These are phyloP conservation scores for Serrognathus titanus DNA, from an alignment of 2,888 invertebrate genomes.

Conservation along the genomic window DNA sequence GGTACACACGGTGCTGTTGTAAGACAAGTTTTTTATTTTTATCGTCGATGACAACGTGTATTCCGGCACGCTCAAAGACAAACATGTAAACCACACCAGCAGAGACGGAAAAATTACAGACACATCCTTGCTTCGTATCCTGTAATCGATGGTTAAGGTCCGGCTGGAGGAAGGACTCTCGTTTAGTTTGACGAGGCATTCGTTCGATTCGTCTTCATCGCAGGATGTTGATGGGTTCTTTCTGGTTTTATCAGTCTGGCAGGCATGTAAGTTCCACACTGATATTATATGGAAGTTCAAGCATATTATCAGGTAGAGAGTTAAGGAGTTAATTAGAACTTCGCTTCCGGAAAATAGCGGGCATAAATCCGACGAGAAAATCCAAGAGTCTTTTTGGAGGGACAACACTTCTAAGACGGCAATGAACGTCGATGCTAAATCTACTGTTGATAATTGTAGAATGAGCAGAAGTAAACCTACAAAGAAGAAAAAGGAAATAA, in stretches of 20 bases:
- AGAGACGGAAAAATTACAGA: constrained; percentile 54
- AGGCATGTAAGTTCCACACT: constrained; percentile 53
- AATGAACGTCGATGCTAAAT: constrained; percentile 50
- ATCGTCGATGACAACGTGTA: constrained; percentile 55
- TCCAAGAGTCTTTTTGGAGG: constrained; percentile 53
- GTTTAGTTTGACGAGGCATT: constrained; percentile 37
- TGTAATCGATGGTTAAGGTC: constrained; percentile 56
- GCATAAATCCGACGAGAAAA: constrained; percentile 52
- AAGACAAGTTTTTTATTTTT: constrained; percentile 36
- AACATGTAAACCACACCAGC: constrained; percentile 58
- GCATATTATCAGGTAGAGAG: constrained; percentile 55
- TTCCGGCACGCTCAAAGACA: constrained; percentile 59
- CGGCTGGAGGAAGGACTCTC: constrained; percentile 51
- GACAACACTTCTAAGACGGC: constrained; percentile 55
- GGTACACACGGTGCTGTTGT: constrained; percentile 50
- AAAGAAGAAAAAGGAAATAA: neutral
- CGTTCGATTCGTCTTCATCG: constrained; percentile 36
- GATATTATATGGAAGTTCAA: constrained; percentile 59
- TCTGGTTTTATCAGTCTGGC: constrained; percentile 41
- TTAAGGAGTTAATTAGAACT: constrained; percentile 56
- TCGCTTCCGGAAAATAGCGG: constrained; percentile 55
- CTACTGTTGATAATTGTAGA: constrained; percentile 55
- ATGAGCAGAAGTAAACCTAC: constrained; percentile 38
- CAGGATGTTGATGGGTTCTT: constrained; percentile 38
- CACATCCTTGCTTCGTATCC: constrained; percentile 48